Evolutionary conservation across 2,797 vertebrate genomes (phyloP).

Genomic region (Labeo calbasu): DNA sequence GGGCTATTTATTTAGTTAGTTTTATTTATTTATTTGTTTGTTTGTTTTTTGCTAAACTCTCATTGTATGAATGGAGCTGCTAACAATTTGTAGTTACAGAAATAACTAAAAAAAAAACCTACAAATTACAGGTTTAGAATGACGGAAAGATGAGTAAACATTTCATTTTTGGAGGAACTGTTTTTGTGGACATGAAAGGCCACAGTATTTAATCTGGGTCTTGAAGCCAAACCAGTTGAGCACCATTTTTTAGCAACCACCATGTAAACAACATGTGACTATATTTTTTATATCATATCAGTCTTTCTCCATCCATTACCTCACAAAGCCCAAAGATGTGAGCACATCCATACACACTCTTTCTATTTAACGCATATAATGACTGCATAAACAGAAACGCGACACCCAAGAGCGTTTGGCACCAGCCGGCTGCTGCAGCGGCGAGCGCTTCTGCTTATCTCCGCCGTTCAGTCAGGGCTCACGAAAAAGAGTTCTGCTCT

Average conservation of each 20-base stretch:
- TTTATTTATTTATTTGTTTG: fast-evolving
- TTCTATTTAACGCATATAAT: slow-evolving; percentile 19
- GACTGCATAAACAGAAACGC: slow-evolving; percentile 39
- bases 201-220: not conserved
- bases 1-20: not conserved
- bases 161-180: not conserved
- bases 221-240: not conserved
- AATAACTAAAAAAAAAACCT: not conserved
- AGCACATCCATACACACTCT: not conserved
- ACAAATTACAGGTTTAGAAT: not conserved
- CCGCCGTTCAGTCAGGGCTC: slow-evolving; percentile 78
- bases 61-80: not conserved
- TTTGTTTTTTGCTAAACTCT: not conserved
- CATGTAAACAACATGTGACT: not conserved
- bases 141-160: not conserved
- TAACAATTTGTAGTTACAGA: not conserved
- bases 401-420: slow-evolving; percentile 41
- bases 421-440: slow-evolving; percentile 64
- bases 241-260: not conserved
- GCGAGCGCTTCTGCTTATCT: slow-evolving; percentile 79
- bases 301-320: not conserved
- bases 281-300: not conserved
- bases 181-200: not conserved
- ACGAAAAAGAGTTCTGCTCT: slow-evolving; percentile 81
- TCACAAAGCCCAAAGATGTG: not conserved